Evolutionary conservation across 2,113 vertebrate genomes (phyloP), one percentile per base, ranked within the genome.

Genomic region (Uria lomvia): DNA sequence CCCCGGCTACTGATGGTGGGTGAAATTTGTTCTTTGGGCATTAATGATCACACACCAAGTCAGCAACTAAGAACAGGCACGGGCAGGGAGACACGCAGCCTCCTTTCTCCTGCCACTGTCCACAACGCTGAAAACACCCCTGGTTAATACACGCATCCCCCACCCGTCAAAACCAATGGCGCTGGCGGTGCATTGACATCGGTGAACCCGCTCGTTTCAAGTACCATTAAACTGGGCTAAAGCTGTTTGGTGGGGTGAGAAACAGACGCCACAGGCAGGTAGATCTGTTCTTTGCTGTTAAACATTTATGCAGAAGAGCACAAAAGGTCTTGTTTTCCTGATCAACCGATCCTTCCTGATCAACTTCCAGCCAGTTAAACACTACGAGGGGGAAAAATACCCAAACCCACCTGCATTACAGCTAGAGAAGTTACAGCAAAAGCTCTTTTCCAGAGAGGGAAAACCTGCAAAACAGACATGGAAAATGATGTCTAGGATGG

Each of bases 151-250:
- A 40, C 55, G 29, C 29, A 3, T 4, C 43, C 52, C 13, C 19
- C 34, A 8, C 38, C 6, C 53, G 14, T 9, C 60, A 19, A 16
- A 52, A 8, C 36, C 0, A 11, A 12, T 0, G 36, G 29, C 12
- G 5, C 1, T 12, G 16, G 26, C 52, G 11, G n/a, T 0, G 18
- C 30, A 2, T 11, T 6, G 2, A 26, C 20, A 7, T 1, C 2
- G 21, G 23, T 7, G 14, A 74, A 11, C 12, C 27, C 27, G 2
- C 19, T 74, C 5, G 1, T 20, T 55, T 53, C 43, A 8, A 16
- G 27, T 12, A 7, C 2, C 49, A 6, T 15, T 45, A 45, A 70
- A 53, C 11, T 6, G 8, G 38, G 73, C 63, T 63, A 60, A 38
- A 29, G 50, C 21, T n/a, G 38, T 29, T 59, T 15, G 21, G 11